A percentile compares a stretch with the other conserved stretches of the same genome.
Evolutionary conservation across 2,113 vertebrate genomes (phyloP).

Genomic region (Myotis yumanensis): DNA sequence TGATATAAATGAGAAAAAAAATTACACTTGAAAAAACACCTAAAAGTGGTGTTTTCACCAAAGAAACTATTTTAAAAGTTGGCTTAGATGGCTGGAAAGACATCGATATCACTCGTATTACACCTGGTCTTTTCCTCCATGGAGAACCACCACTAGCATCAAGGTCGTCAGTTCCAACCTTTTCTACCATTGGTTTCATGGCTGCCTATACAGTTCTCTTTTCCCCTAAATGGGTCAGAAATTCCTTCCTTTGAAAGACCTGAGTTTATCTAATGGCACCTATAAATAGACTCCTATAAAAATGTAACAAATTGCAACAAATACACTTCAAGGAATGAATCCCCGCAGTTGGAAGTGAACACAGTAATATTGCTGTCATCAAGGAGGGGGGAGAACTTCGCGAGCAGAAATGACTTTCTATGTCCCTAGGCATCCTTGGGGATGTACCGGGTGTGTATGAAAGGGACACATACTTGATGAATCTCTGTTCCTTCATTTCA

Average conservation of each 20-base stretch:
- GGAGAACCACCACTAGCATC: background rate
- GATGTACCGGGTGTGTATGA: background rate
- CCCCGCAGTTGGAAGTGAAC: constrained; percentile 43
- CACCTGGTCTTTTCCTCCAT: background rate
- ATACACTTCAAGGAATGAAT: constrained; percentile 34
- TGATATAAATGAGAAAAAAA: background rate
- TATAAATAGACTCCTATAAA: constrained; percentile 61
- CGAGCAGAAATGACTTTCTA: background rate
- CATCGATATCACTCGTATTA: background rate
- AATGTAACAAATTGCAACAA: constrained; percentile 50
- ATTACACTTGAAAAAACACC: background rate
- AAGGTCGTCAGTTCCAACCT: background rate
- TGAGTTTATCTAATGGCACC: constrained; percentile 62
- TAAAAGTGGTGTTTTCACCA: constrained; percentile 29
- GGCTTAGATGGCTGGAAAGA: constrained; percentile 28
- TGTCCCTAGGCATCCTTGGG: background rate
- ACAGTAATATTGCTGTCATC: constrained; percentile 14
- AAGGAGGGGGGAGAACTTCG: background rate
- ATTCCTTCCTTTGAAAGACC: constrained; percentile 64
- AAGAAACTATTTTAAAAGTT: constrained; percentile 32
- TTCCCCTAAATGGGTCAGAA: constrained; percentile 42
- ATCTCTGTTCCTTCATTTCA: background rate
- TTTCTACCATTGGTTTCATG: constrained; percentile 21
- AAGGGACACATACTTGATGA: background rate
- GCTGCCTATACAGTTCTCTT: constrained; percentile 2